These are phyloP conservation scores for Lagria hirta DNA, from an alignment of 2,888 invertebrate genomes.

Conservation along the genomic window DNA sequence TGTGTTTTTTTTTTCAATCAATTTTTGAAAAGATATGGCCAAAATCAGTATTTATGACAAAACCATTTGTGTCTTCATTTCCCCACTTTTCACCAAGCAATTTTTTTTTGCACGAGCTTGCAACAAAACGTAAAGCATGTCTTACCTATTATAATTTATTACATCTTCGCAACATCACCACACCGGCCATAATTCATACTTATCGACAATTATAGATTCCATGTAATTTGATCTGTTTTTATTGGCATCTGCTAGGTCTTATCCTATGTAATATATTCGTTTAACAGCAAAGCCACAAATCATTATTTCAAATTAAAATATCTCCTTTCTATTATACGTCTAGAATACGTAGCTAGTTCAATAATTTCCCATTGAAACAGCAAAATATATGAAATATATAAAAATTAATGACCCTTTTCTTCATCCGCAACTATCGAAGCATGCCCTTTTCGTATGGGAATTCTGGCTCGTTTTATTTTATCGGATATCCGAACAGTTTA, in stretches of 20 bases:
- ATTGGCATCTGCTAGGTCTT: slow-evolving; percentile 14
- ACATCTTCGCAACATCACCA: slow-evolving; percentile 15
- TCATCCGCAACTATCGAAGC: slow-evolving; percentile 24
- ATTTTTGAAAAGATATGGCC: no score
- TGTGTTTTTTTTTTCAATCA: no score
- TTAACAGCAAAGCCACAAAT: slow-evolving; percentile 8
- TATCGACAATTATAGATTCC: slow-evolving; percentile 28
- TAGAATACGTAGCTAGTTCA: no score
- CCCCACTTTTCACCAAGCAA: no score
- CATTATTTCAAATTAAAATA: slow-evolving; percentile 5
- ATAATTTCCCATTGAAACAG: slow-evolving; percentile 5
- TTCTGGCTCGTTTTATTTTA: slow-evolving; percentile 29
- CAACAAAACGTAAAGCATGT: slow-evolving; percentile 17
- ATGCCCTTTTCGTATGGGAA: slow-evolving; percentile 34
- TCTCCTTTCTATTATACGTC: slow-evolving; percentile 1
- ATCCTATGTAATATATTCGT: background rate
- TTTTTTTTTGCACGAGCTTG: no score
- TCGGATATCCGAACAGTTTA: slow-evolving; percentile 40
- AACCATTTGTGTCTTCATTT: no score
- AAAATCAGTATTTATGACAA: no score
- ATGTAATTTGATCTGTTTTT: slow-evolving; percentile 26
- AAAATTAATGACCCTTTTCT: slow-evolving; percentile 11
- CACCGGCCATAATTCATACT: slow-evolving; percentile 29
- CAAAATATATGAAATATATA: slow-evolving; percentile 8
- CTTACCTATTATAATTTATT: slow-evolving; percentile 16